Base-by-base conservation (phyloP, 2,113 vertebrate species). In the Sinosuthora webbiana region DNA sequence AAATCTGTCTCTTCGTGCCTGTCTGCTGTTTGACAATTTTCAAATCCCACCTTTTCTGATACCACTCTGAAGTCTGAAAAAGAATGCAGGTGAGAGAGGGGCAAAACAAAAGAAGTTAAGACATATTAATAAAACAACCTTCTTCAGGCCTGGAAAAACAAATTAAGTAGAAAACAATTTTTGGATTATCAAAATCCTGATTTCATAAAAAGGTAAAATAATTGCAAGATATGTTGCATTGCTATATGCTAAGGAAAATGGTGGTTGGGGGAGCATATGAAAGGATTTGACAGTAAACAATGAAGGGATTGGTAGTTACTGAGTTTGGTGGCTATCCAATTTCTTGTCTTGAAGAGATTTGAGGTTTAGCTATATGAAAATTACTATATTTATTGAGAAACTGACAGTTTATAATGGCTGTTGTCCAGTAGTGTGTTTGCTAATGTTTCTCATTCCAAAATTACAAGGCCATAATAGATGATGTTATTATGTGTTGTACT, bases 271-370 rank as follows among this genome's bases (percentile, higher is more conserved):
- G 12, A 62, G 11, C 6, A 39, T 0, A 1, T 50, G 30, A 53
- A 90, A 83, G 9, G 50, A 76, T 69, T 73, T 3, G 0, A 31
- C 23, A 17, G 8, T 18, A 53, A 87, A 44, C 27, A 28, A 39
- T 20, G 24, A 74, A 92, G 11, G 33, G 10, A 31, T 47, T 20
- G 10, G 23, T 53, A 25, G 12, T 30, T 92, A 42, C n/a, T 1
- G 4, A 52, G n/a, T 53, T 75, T 3, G 10, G 30, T 1, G 1
- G 9, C 39, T 47, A 42, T 35, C 16, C 10, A 20, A 2, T 6
- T 45, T 50, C 64, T 57, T 63, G 19, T 53, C 33, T 45, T 67
- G 19, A 64, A 62, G 75, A 84, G 1, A 33, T 41, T 53, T 62
- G 41, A 62, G 10, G 41, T 45, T 45, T 75, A 44, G 22, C 25